Base-by-base conservation (phyloP, 2,113 vertebrate genomes). In the Crotophaga sulcirostris region DNA sequence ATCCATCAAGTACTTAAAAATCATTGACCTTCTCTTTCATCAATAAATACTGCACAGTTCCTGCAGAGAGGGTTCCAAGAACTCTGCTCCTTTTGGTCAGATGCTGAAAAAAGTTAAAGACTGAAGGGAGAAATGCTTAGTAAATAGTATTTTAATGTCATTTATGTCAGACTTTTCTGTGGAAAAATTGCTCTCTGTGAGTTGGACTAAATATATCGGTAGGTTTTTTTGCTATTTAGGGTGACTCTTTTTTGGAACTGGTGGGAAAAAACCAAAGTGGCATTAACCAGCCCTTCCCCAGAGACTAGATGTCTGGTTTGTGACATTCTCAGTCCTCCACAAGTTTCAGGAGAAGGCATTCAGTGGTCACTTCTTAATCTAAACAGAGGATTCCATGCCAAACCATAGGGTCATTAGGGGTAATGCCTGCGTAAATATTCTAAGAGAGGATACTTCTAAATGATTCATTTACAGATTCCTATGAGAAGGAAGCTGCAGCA, bases 401-500 rank as follows among this genome's bases (percentile, higher is more conserved):
- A 92, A 88, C 89, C 62, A 33, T 64, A 84, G 82, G 84, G 92
- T 90, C 93, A 75, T 76, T 94, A 83, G 94, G 90, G 90, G 87
- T 94, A 91, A 80, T 84, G 92, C 73, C 84, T 97, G 73, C 28
- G 6, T 54, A 68, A 93, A 83, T 87, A 91, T 40, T 88, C 91
- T 86, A 83, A 94, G 52, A 95, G 49, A 44, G 36, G 62, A 47
- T 94, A 60, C 28, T 90, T 96, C 59, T 93, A 21, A 90, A 86
- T 23, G 89, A 93, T 97, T 91, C 95, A 89, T 81, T 94, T 92
- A 86, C 85, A 99, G 99, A 99, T 96, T 99, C 99, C 55, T 99
- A 99, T 94, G 98, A 98, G 94, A 98, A 98, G 25, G 97, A 98
- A 66, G 97, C 98, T 84, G 98, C 98, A 93, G 94, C 91, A 49